Base-by-base conservation (phyloP, 92 coral and sea anemone genomes). In the Anthopleura xanthogrammica region DNA sequence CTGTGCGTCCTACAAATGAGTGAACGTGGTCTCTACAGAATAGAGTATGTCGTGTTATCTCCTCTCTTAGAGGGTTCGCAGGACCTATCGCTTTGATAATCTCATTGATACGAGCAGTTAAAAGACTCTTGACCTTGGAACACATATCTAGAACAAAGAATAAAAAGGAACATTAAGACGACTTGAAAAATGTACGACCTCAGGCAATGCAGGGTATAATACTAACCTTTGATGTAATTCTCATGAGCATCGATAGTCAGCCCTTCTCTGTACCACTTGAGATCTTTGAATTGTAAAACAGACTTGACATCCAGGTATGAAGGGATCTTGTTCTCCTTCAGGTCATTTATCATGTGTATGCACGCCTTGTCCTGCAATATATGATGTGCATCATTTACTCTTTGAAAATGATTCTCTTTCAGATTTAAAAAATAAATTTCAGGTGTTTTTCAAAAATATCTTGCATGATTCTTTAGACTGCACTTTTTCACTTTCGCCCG, bases 1-100 rank as follows among this genome's bases (percentile, higher is more conserved):
- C 87, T 65, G 82, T 70, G 43, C 92, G 90, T 12, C 92, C 92
- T 70, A 86, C 87, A 65, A 89, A 89, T 41, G 92, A 82, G 55
- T 71, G 89, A 4, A 87, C 86, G 79, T 79, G 90, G 20, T 89
- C 92, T 42, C 92, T 86, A 75, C 92, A 89, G 81, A 89, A 89
- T 75, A 89, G 78, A 10, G 92, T 87, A 79, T 89, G 92, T 20
- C 92, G 89, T 41, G 87, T 82, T 76, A 89, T 85, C 50, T 89
- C 92, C 41, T 89, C 92, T 75, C 83, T 82, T 14, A 89, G 75
- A 75, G 90, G 92, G 87, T 83, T 76, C 41, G 90, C 20, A n/a
- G 87, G 87, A 52, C 87, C 90, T 39, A 89, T 78, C 4, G 43
- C 78, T 71, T 82, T 40, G 82, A 89, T 72, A 68, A 89, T 74